Evolutionary conservation across 2,888 invertebrate genomes (phyloP).

Genomic region (Frankliniella intonsa): DNA sequence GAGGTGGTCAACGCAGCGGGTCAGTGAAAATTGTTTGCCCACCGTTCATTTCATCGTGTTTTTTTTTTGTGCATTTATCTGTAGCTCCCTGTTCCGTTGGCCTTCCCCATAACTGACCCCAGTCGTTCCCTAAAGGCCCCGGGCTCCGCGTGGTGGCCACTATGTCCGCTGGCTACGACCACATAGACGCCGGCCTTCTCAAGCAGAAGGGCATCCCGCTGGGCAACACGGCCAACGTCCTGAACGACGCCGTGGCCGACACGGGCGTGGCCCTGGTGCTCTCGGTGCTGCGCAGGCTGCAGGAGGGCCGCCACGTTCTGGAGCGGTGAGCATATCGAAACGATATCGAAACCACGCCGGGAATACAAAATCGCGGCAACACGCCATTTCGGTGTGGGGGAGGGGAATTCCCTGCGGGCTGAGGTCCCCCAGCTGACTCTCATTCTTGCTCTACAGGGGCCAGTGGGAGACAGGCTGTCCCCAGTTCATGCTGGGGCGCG

Average conservation of each 20-base stretch:
- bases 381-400: neutral
- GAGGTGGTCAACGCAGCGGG: neutral
- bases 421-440: neutral
- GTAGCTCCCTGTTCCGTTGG: neutral
- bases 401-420: neutral
- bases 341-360: neutral
- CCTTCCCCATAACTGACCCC: neutral
- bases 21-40: neutral
- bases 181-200: conserved; percentile 69
- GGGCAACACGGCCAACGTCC: conserved; percentile 73
- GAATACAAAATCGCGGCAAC: neutral
- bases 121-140: conserved; percentile 52
- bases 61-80: too few species aligned
- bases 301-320: conserved; percentile 66
- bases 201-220: conserved; percentile 67
- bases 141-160: conserved; percentile 70
- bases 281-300: conserved; percentile 68
- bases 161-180: conserved; percentile 83
- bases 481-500: conserved; percentile 74
- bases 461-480: conserved; percentile 62
- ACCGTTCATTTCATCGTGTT: neutral
- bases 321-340: conserved; percentile 56
- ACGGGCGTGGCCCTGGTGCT: conserved; percentile 71
- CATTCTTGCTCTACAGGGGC: conserved; percentile 48
- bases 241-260: conserved; percentile 76